Evolutionary conservation across 2,797 vertebrate species (phyloP).

Genomic region (Melanotaenia nigrans): DNA sequence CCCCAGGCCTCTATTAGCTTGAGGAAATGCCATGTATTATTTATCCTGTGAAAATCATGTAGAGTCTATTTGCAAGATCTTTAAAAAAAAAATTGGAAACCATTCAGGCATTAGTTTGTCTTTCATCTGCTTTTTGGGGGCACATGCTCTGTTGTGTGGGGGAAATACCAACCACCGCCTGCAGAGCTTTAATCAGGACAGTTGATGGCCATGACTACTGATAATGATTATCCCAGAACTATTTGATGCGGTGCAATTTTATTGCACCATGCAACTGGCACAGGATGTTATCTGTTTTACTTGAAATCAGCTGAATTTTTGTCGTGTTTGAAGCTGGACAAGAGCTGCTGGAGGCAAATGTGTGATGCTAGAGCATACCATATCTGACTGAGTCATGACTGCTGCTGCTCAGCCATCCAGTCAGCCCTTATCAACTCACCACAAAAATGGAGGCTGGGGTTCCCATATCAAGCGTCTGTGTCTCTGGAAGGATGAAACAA

Average conservation of each 20-base stretch:
- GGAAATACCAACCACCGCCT: slow-evolving; percentile 51
- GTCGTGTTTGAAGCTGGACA: slow-evolving; percentile 47
- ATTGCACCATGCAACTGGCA: slow-evolving; percentile 4
- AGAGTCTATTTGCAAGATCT: slow-evolving; percentile 22
- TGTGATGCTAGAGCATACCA: slow-evolving; percentile 63
- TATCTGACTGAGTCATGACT: slow-evolving; percentile 74
- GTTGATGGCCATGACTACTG: slow-evolving; percentile 31
- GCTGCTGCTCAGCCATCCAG: slow-evolving; percentile 69
- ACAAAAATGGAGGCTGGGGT: slow-evolving; percentile 71
- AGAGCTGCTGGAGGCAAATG: slow-evolving; percentile 62
- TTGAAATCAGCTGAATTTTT: slow-evolving; percentile 42
- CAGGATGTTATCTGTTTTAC: slow-evolving; percentile 27
- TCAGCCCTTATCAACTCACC: slow-evolving; percentile 62
- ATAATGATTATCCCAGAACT: slow-evolving; percentile 36
- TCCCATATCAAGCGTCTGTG: slow-evolving; percentile 28
- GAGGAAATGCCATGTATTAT: slow-evolving; percentile 59
- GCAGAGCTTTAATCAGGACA: slow-evolving; percentile 35
- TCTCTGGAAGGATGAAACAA: slow-evolving; percentile 7
- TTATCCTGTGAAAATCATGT: slow-evolving; percentile 50
- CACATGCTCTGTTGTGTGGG: slow-evolving; percentile 12
- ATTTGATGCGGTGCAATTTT: slow-evolving; percentile 18
- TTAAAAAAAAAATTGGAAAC: slow-evolving; percentile 16
- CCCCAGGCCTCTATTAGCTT: slow-evolving; percentile 57
- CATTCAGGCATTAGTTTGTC: slow-evolving; percentile 12
- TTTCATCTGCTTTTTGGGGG: slow-evolving; percentile 23